Base-by-base conservation (phyloP, 2,888 invertebrate genomes). In the Emesis furor region DNA sequence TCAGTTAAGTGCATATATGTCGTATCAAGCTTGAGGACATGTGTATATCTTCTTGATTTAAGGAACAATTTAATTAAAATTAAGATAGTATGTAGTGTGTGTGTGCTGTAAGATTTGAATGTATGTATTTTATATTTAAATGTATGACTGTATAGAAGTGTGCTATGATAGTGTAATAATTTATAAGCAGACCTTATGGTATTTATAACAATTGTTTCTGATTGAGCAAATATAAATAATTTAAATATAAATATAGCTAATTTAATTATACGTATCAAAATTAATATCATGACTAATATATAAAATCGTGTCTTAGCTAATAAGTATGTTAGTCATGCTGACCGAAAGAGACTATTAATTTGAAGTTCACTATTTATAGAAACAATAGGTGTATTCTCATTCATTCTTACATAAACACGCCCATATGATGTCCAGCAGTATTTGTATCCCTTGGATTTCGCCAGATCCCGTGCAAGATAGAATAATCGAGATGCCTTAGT, bases 341-440 rank as follows among this genome's bases (percentile, higher is more conserved):
- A 10, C 8, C 74, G 17, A 8, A 51, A 46, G 10, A 84, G 73
- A 3, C 68, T 65, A 42, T 81, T 76, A 37, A 79, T 30, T 73
- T 80, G 82, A 2, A 30, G 17, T 73, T 83, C 81, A 72, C 24
- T 78, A 68, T 30, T 83, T 59, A 85, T 80, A 8, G 76, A 30
- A 75, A 81, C 78, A 37, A 83, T 76, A 1, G 78, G 78, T 6
- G 81, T 76, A 10, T 69, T 83, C 42, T 83, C 83, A 3, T 62
- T 17, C 65, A 74, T 83, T 24, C 83, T 73, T 10, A 83, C 51
- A n/a, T 81, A 84, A 0, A 81, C 74, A 37, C 77, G 78, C 0
- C 81, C 87, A 14, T 80, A 83, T 0, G 81, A n/a, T 6, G 86
- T 87, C 88, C 88, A 82, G n/a, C 86, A 86, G 73, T 79, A 88